Conservation (phyloP, 2,113 vertebrate genomes). For the Chloropsis cyanopogon region DNA sequence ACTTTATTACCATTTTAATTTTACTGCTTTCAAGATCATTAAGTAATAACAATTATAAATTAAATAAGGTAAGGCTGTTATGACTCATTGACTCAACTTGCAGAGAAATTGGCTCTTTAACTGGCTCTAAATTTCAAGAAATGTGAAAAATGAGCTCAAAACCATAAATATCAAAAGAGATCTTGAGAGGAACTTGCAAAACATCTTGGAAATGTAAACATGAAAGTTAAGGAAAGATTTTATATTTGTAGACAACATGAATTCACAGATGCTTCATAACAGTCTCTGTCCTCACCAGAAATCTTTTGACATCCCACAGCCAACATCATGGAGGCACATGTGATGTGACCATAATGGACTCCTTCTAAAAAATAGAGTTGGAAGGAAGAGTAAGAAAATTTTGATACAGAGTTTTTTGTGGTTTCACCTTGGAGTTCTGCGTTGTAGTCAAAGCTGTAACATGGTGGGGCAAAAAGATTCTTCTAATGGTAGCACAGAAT, state of each 20-base stretch:
- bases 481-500: neutral
- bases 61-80: neutral
- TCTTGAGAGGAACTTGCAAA: neutral
- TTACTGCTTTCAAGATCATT: slow-evolving; percentile 24
- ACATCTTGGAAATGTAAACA: neutral
- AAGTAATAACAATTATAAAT: slow-evolving; percentile 13
- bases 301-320: neutral
- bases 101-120: neutral
- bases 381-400: neutral
- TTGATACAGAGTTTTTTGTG: neutral
- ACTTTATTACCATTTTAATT: slow-evolving; percentile 7
- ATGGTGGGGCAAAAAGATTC: neutral
- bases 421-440: neutral
- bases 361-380: neutral
- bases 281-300: neutral
- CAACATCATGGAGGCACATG: accelerated
- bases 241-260: neutral
- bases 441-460: neutral
- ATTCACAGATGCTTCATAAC: neutral
- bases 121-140: neutral
- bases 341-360: neutral
- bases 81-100: neutral
- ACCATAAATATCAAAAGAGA: neutral
- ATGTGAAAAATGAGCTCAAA: neutral
- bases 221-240: neutral